These are phyloP conservation scores for Galeopterus variegatus DNA, from an alignment of 2,113 vertebrate genomes.

Conservation along the genomic window DNA sequence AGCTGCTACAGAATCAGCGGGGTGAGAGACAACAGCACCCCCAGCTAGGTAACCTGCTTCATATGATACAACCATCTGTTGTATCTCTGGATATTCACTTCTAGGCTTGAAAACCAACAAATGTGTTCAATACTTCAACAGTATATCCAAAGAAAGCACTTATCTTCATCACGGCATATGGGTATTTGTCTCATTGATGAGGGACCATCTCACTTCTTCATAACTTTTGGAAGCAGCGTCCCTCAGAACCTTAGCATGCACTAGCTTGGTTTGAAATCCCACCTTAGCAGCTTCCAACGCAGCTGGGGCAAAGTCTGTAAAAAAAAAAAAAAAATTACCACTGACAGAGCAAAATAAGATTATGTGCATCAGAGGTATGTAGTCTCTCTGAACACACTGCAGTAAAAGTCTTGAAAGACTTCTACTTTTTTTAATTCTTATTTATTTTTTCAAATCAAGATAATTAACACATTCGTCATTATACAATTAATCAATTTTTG, in stretches of 20 bases:
- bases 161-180: constrained; percentile 96
- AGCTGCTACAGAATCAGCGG: constrained; percentile 93
- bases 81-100: constrained; percentile 91
- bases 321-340: constrained; percentile 91
- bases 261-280: constrained; percentile 94
- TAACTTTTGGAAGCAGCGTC: constrained; percentile 93
- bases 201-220: constrained; percentile 92
- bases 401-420: constrained; percentile 94
- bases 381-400: constrained; percentile 92
- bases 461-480: too few relatives aligned
- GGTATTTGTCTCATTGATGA: constrained; percentile 95
- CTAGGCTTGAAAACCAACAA: constrained; percentile 93
- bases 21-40: constrained; percentile 94
- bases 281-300: constrained; percentile 95
- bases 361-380: constrained; percentile 93
- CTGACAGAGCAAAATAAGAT: constrained; percentile 93
- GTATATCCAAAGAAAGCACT: constrained; percentile 95
- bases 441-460: too few relatives aligned
- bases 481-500: too few relatives aligned
- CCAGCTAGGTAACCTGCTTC: constrained; percentile 94
- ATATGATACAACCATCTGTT: constrained; percentile 94
- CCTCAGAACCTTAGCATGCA: constrained; percentile 93
- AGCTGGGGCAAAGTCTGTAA: constrained; percentile 93
- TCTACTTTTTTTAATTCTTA: constrained; percentile 85
- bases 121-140: constrained; percentile 93